phyloP scores from a whole-genome alignment of 2,797 vertebrate species.

The Zalophus californianus region DNA sequence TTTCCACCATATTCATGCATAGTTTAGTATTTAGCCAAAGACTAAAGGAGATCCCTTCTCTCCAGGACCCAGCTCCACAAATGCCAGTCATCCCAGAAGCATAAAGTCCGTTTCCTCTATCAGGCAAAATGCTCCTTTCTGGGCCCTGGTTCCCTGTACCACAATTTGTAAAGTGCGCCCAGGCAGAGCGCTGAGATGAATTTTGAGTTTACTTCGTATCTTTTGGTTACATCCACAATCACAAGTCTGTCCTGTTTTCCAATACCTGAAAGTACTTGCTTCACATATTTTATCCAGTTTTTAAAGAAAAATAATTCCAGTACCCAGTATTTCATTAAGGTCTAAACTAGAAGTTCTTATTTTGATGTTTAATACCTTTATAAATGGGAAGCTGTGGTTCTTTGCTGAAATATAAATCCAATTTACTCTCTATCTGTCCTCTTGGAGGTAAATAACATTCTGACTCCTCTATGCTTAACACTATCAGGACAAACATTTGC shows the following conservation, averaged over 20 bases:
- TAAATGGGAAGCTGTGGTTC: neutral
- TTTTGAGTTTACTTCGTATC: neutral
- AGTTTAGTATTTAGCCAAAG: neutral
- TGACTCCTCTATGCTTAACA: neutral
- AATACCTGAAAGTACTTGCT: neutral
- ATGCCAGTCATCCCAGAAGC: neutral
- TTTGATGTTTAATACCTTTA: neutral
- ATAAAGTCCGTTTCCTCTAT: neutral
- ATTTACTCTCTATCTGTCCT: neutral
- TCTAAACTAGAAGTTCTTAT: neutral
- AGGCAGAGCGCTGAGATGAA: neutral
- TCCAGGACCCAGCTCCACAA: neutral
- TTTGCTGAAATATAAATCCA: slow-evolving; percentile 1
- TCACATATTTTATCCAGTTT: neutral
- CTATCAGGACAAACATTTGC: neutral
- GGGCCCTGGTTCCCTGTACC: neutral
- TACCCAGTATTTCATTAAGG: neutral
- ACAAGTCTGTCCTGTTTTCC: neutral
- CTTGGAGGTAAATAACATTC: neutral
- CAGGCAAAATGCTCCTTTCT: neutral
- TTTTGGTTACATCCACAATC: slow-evolving; percentile 2
- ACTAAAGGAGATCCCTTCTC: neutral
- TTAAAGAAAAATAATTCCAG: slow-evolving; percentile 40
- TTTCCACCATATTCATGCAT: neutral
- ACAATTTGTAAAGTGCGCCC: neutral